phyloP scores from a whole-genome alignment of 2,113 vertebrate genomes.

The Coryphaenoides rupestris region DNA sequence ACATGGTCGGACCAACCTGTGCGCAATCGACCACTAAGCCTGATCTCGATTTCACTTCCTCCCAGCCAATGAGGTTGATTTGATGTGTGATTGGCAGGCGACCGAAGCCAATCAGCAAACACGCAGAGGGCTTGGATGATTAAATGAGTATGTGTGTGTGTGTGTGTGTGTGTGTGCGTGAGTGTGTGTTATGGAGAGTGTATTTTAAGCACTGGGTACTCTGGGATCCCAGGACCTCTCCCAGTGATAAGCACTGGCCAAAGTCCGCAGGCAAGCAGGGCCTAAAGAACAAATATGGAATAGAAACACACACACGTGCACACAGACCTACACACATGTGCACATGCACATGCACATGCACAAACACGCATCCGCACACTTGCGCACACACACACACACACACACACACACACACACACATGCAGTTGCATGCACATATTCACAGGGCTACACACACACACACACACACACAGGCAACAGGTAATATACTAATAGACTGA shows the following conservation, averaged over 20 bases:
- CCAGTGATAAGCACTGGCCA: constrained; percentile 73
- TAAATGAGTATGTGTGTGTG: constrained; percentile 5
- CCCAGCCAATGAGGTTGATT: background rate
- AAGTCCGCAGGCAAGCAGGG: constrained; percentile 65
- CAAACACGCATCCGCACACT: constrained; percentile 20
- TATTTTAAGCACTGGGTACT: constrained; percentile 62
- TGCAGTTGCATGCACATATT: background rate
- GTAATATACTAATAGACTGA: constrained; percentile 43
- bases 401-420: background rate
- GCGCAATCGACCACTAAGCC: background rate
- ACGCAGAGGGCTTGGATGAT: background rate
- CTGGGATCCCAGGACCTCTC: constrained; percentile 71
- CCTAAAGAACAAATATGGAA: constrained; percentile 63
- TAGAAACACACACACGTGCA: constrained; percentile 30
- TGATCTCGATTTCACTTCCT: background rate
- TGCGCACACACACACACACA: constrained; percentile 8
- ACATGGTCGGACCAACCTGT: background rate
- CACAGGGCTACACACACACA: constrained; percentile 10
- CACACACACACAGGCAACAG: background rate
- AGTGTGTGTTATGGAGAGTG: constrained; percentile 11
- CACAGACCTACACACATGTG: constrained; percentile 7
- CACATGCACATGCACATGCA: constrained; percentile 4
- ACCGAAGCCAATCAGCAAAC: background rate
- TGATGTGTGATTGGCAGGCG: background rate
- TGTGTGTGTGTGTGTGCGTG: background rate